These are phyloP conservation scores for Drosophila basisetae DNA, from an alignment of 2,888 invertebrate genomes.

Conservation along the genomic window DNA sequence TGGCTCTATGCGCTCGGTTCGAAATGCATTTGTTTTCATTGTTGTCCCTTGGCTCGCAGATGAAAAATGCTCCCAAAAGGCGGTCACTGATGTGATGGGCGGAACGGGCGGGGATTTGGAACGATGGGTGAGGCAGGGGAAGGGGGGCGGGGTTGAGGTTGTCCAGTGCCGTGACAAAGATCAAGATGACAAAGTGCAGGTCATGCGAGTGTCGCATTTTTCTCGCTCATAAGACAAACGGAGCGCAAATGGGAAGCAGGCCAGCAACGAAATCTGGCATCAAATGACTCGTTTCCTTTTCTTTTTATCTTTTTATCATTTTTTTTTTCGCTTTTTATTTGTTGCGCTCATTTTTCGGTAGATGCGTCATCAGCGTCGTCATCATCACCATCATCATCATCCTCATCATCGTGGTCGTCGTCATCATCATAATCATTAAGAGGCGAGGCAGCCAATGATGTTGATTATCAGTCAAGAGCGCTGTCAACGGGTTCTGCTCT, in stretches of 20 bases:
- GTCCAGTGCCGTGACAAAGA: slow-evolving; percentile 46
- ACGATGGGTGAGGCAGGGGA: too few relatives aligned
- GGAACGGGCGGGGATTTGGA: not conserved
- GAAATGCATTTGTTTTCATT: slow-evolving; percentile 77
- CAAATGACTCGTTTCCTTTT: slow-evolving; percentile 45
- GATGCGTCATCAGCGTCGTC: slow-evolving; percentile 20
- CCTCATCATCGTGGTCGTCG: not conserved
- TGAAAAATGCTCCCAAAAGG: slow-evolving; percentile 29
- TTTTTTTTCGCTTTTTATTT: not conserved
- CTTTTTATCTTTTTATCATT: not conserved
- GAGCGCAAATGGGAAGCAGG: not conserved
- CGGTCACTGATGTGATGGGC: not conserved
- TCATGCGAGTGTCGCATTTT: slow-evolving; percentile 67
- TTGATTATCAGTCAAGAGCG: slow-evolving; percentile 25
- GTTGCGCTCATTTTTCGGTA: slow-evolving; percentile 10
- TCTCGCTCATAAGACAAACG: slow-evolving; percentile 34
- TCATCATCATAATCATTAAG: slow-evolving; percentile 24
- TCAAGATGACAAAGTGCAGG: slow-evolving; percentile 77
- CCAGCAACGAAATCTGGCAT: slow-evolving; percentile 19
- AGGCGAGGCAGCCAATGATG: not conserved
- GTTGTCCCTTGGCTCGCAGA: slow-evolving; percentile 53
- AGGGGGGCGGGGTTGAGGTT: not conserved
- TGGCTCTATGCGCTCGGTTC: slow-evolving; percentile 28
- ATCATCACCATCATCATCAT: slow-evolving; percentile 4
- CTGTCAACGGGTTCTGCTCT: slow-evolving; percentile 28